Evolutionary conservation across 35 echinoderm and acorn worm species (phyloP), one percentile per base, ranked within the genome.

Genomic region (Heliocidaris erythrogramma): DNA sequence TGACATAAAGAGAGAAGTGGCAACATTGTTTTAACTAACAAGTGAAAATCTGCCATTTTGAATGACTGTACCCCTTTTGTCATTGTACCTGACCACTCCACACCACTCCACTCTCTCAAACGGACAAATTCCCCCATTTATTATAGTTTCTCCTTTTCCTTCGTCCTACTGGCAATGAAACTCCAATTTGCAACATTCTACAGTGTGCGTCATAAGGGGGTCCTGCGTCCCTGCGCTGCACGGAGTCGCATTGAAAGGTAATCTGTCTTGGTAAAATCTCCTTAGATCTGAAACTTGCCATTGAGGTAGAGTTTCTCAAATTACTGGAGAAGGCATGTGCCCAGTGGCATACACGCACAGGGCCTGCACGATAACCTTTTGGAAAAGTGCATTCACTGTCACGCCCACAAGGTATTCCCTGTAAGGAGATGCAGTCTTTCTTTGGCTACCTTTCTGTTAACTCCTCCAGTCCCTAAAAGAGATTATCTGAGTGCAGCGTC

Each of bases 231-330:
- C 87, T 47, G 30, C 87, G 9, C 65, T 42, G 87, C 87, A 89
- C 17, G 31, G 87, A 48, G 31, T 32, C 87, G 29, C 14, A 11
- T 13, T 47, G 87, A 32, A 89, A 89, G 87, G 87, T 47, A 47
- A 89, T 89, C 87, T 47, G 87, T 89, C 87, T 89, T 89, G 87
- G 87, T 89, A 89, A 89, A 89, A 89, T 89, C 87, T 89, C 87
- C 87, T 89, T 89, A 89, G 87, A 89, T 89, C 87, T 89, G 87
- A 89, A 48, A 89, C 87, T 89, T 48, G 87, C 87, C 87, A 89
- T 32, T 89, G 87, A 89, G 87, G 87, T 89, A 89, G 87, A 89
- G 87, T 89, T 89, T 89, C 87, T 89, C 87, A 89, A 89, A 89
- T 89, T 89, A 89, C 87, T 32, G 87, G 87, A 89, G 87, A 89